Base-by-base conservation (phyloP, 2,888 invertebrate species). In the Caenorhabditis sp. region DNA sequence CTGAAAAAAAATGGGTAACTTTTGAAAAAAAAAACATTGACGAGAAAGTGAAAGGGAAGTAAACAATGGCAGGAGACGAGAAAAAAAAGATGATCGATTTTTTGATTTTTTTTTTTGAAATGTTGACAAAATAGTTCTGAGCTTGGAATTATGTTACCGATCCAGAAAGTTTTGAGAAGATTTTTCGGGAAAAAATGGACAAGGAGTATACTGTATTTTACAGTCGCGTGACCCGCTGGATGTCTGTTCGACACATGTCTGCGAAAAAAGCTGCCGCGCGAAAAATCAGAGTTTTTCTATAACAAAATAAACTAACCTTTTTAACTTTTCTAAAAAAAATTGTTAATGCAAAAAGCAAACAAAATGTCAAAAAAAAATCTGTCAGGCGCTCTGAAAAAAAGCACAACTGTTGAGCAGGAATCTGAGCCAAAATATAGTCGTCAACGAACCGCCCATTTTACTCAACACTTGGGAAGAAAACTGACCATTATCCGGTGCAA, bases 31-130 rank as follows among this genome's bases (percentile, higher is more conserved):
- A 27, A 23, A 49, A 12, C 14, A 60, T 23, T 31, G 19, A 10
- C 6, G 17, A 26, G 2, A 51, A 62, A 23, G 21, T n/a, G 27
- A 19, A 8, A 27, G 6, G 36, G 19, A 55, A 43, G 24, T 31
- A 43, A 62, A 37, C 14, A 27, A 23, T 23, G 23, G 57, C 23
- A 57, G 63, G 31, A 19, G 26, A 24, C 55, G 24, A 27, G 36
- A 57, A 12, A 26, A 23, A 37, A 43, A 55, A 50, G 6, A 19
- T 21, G 43, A 27, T 19, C 49, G 59, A 59, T 43, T 43, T 43
- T 23, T 51, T 51, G 24, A 53, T 58, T 64, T 57, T 58, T 58
- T 51, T 62, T 31, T 64, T 21, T 21, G 55, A 54, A 37, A 4
- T 24, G 43, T 14, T 8, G 2, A 58, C 31, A 58, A 37, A 58